Conservation (phyloP, 2,888 invertebrate species). For the Orthosia gothica region DNA sequence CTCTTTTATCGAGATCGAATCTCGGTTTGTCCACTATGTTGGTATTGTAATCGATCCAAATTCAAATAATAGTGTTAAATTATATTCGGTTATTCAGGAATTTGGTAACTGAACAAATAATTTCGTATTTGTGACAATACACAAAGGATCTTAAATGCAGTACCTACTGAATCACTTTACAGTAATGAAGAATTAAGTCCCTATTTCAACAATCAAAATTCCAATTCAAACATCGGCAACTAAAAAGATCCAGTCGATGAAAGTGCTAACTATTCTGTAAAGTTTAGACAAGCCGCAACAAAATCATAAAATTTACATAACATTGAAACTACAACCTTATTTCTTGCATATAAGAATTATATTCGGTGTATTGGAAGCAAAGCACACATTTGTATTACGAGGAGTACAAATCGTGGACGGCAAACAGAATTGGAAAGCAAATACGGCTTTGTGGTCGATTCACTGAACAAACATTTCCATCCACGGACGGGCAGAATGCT, state of each 20-base stretch:
- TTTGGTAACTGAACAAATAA: background rate
- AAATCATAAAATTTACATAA: constrained; percentile 41
- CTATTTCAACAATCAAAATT: constrained; percentile 36
- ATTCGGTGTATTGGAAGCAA: constrained; percentile 14
- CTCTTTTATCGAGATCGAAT: constrained; percentile 77
- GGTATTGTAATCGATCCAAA: constrained; percentile 68
- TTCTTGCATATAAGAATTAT: constrained; percentile 26
- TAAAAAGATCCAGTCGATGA: constrained; percentile 72
- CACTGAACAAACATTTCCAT: constrained; percentile 71
- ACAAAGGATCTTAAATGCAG: background rate
- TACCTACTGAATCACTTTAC: background rate
- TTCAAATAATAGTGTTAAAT: constrained; percentile 20
- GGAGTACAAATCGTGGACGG: constrained; percentile 53
- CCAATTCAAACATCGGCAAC: constrained; percentile 69
- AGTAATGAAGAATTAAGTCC: background rate
- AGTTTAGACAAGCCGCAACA: constrained; percentile 64
- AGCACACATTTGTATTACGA: constrained; percentile 37
- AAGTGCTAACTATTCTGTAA: constrained; percentile 78
- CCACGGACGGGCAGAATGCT: constrained; percentile 49
- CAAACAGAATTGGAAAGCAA: constrained; percentile 68
- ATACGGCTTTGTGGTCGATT: constrained; percentile 70
- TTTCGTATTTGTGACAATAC: background rate
- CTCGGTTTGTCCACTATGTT: constrained; percentile 63
- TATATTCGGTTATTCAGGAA: background rate
- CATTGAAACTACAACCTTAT: constrained; percentile 49